Evolutionary conservation across 2,888 invertebrate species (phyloP).

Genomic region (Mechanitis mazaeus): DNA sequence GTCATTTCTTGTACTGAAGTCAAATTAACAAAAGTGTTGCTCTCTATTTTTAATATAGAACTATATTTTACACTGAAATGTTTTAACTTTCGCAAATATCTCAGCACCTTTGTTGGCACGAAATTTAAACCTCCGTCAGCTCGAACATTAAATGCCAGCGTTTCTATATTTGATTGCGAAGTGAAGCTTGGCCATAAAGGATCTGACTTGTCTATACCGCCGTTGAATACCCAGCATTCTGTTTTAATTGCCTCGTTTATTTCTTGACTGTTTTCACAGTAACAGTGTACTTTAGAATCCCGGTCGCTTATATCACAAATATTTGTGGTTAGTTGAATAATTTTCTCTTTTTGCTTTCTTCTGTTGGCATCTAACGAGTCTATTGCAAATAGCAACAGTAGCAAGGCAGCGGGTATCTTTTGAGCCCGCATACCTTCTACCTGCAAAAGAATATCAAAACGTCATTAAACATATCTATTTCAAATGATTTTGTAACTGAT

Average conservation of each 20-base stretch:
- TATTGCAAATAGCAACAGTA: constrained; percentile 70
- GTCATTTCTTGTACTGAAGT: constrained; percentile 82
- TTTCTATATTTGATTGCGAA: constrained; percentile 82
- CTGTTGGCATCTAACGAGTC: constrained; percentile 66
- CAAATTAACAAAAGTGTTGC: constrained; percentile 85
- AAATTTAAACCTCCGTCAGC: constrained; percentile 82
- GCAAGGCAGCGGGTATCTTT: constrained; percentile 70
- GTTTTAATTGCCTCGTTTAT: constrained; percentile 80
- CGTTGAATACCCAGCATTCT: constrained; percentile 86
- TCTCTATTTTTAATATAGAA: constrained; percentile 81
- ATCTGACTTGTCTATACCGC: constrained; percentile 80
- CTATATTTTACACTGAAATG: constrained; percentile 84
- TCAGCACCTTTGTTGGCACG: constrained; percentile 83
- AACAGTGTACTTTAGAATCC: constrained; percentile 79
- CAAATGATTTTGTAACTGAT: no score
- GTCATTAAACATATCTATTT: background rate
- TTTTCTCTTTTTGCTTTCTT: constrained; percentile 65
- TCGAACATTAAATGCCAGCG: constrained; percentile 82
- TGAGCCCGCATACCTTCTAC: constrained; percentile 73
- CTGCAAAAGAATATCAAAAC: constrained; percentile 52
- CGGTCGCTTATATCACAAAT: constrained; percentile 76
- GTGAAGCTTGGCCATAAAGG: constrained; percentile 84
- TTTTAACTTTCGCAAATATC: constrained; percentile 80
- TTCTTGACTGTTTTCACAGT: constrained; percentile 78
- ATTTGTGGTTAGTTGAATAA: constrained; percentile 55